Base-by-base conservation (phyloP, 2,113 vertebrate genomes). In the Brachypteracias leptosomus region DNA sequence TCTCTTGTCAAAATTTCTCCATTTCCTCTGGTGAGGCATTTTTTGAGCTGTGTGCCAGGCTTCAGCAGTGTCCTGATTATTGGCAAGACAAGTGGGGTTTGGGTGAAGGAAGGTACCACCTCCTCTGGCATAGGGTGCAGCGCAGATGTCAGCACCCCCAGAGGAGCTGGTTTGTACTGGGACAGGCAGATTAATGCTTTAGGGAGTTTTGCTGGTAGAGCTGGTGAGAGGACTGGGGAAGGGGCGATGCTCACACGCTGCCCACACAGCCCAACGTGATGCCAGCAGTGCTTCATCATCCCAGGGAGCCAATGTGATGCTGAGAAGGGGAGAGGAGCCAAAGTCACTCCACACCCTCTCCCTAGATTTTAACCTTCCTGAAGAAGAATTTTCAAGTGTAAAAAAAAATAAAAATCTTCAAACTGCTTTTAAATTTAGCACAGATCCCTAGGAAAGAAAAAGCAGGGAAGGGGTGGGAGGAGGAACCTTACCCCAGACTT, bases 1-100 rank as follows among this genome's bases (percentile, higher is more conserved):
- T 67, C 46, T 92, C 73, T 92, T 92, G 89, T 80, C 94, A 38
- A 24, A 54, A 89, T 52, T 72, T 93, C 66, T 93, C 46, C 2
- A 16, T 38, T 94, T 82, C 74, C 79, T 52, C 65, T 20, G 35
- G 10, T 10, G 33, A 80, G 24, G 33, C 22, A 6, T 54, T 92
- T 57, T 33, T 35, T 70, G 83, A 52, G 61, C 63, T 38, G 52
- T 13, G 22, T 57, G 7, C 18, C 31, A 65, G 42, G 33, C 16
- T 55, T 4, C 47, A 88, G 86, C 88, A 65, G 29, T 2, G 47
- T 31, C 25, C 59, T 12, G 70, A 79, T 55, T 22, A 29, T 8
- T 82, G 68, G 72, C 54, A 52, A 79, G 55, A 52, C 46, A 46
- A 16, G 31, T 3, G 18, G 12, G 1, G 9, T 40, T 72, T 8